Conservation (phyloP, 2,113 vertebrate genomes). For the Apteryx owenii region DNA sequence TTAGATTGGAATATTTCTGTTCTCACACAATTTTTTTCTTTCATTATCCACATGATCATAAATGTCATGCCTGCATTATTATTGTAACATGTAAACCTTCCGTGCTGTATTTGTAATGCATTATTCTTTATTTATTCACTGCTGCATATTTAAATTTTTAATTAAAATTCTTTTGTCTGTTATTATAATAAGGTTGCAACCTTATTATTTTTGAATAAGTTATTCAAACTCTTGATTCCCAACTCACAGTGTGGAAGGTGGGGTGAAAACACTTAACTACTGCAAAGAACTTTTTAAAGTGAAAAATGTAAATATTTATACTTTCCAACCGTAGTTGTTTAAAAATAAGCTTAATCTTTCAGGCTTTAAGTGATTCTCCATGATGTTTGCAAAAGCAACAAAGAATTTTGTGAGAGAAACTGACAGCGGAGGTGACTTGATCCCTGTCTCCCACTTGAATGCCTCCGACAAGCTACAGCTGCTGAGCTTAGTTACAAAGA, state of each 20-base stretch:
- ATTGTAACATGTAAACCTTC: not conserved
- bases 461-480: conserved; percentile 84
- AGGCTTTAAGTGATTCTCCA: conserved; percentile 32
- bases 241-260: not conserved
- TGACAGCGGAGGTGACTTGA: conserved; percentile 83
- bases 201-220: not conserved
- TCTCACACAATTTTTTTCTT: not conserved
- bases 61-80: not conserved
- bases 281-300: not conserved
- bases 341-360: not conserved
- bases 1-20: not conserved
- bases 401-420: conserved; percentile 90
- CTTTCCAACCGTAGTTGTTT: not conserved
- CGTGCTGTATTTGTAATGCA: not conserved
- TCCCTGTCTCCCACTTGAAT: conserved; percentile 85
- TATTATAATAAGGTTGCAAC: not conserved
- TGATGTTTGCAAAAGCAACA: conserved; percentile 93
- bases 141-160: not conserved
- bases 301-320: not conserved
- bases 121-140: not conserved
- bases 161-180: not conserved
- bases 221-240: not conserved
- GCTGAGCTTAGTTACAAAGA: conserved; percentile 88
- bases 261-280: not conserved
- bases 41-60: not conserved